Conservation (phyloP, 2,113 vertebrate species). For the Myotis brandtii region DNA sequence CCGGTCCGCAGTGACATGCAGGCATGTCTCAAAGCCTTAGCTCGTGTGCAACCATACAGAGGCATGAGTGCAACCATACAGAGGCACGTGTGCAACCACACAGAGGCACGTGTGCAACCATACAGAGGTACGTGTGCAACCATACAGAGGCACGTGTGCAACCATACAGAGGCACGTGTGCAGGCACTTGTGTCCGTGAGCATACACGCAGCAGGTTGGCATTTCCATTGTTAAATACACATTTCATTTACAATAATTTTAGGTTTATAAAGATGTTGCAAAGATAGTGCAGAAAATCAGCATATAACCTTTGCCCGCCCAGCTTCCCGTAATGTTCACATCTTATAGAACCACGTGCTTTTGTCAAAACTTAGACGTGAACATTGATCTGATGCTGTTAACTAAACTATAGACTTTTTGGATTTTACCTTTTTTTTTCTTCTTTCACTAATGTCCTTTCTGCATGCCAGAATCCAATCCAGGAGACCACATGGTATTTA, state of each 20-base stretch:
- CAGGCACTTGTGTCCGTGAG: accelerated
- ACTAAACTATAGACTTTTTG: background rate
- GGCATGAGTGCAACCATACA: accelerated
- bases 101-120: accelerated
- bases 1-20: accelerated
- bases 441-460: background rate
- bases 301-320: background rate
- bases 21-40: background rate
- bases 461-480: background rate
- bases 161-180: accelerated
- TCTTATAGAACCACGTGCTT: background rate
- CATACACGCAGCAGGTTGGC: background rate
- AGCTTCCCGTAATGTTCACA: background rate
- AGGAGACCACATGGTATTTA: background rate
- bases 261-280: background rate
- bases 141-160: accelerated
- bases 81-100: accelerated
- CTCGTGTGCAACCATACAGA: accelerated
- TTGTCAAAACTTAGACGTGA: background rate
- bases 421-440: no score
- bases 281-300: background rate
- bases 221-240: background rate
- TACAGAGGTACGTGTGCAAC: accelerated
- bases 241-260: background rate
- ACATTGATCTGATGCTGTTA: background rate